phyloP scores from a whole-genome alignment of 2,888 invertebrate genomes.

The Ceriagrion tenellum region DNA sequence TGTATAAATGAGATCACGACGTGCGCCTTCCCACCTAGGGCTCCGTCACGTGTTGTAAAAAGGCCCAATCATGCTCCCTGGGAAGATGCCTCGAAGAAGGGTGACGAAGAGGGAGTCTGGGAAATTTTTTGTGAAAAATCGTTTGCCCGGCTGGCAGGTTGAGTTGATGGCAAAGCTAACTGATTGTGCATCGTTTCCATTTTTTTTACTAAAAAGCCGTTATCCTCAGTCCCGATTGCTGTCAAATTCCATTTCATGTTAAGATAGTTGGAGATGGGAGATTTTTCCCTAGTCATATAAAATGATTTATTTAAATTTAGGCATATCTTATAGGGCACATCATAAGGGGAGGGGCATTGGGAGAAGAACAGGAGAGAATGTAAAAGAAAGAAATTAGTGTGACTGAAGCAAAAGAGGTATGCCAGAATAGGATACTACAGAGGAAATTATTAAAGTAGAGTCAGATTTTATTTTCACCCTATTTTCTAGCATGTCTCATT shows the following conservation, averaged over 20 bases:
- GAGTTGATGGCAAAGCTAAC: not conserved
- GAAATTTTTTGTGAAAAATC: not conserved
- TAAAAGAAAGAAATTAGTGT: too few relatives aligned
- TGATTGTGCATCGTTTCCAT: not conserved
- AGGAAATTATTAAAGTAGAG: too few relatives aligned
- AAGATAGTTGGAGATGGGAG: not conserved
- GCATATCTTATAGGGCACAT: too few relatives aligned
- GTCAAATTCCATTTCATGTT: not conserved
- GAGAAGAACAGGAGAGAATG: too few relatives aligned
- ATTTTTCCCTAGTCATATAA: too few relatives aligned
- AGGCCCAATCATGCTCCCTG: conserved; percentile 27
- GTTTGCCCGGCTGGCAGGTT: not conserved
- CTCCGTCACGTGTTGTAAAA: not conserved
- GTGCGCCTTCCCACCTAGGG: not conserved
- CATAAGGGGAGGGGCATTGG: too few relatives aligned
- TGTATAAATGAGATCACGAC: conserved; percentile 46
- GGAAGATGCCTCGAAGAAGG: not conserved
- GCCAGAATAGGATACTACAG: too few relatives aligned
- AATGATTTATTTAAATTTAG: too few relatives aligned
- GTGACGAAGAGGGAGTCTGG: not conserved
- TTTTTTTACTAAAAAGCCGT: not conserved
- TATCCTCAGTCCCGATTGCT: not conserved
- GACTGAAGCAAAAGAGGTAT: too few relatives aligned
- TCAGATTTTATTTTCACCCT: too few relatives aligned
- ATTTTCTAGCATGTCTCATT: too few relatives aligned